A percentile compares a stretch with the other conserved stretches of the same genome.
These are phyloP conservation scores for Drosophila limbata DNA, from an alignment of 2,888 invertebrate species.

Conservation along the genomic window DNA sequence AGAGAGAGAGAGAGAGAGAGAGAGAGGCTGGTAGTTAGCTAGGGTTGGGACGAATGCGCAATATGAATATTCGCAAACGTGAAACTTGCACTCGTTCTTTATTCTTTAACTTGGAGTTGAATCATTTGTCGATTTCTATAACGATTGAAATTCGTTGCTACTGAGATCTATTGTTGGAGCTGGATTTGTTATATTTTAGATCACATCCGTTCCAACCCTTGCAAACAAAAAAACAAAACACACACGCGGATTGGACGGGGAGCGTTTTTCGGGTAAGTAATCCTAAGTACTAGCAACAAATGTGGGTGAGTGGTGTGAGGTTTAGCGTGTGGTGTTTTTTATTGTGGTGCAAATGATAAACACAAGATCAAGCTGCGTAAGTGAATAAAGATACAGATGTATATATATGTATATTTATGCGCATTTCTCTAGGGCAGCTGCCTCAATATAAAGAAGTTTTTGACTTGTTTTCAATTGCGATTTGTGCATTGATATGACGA, in stretches of 20 bases:
- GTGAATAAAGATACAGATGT: slow-evolving; percentile 17
- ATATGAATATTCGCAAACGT: slow-evolving; percentile 37
- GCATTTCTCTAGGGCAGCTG: slow-evolving; percentile 21
- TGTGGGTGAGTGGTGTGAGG: slow-evolving; percentile 1
- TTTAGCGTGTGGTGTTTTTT: slow-evolving; percentile 31
- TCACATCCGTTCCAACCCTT: slow-evolving; percentile 56
- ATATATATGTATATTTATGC: background rate
- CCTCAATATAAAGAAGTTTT: slow-evolving; percentile 1
- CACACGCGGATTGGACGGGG: slow-evolving; percentile 26
- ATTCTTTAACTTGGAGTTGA: background rate
- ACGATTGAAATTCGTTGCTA: background rate
- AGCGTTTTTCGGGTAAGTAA: slow-evolving; percentile 7
- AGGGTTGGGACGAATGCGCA: slow-evolving; percentile 58
- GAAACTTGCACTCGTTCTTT: slow-evolving; percentile 20
- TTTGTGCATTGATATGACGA: slow-evolving; percentile 78
- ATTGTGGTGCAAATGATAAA: slow-evolving; percentile 59
- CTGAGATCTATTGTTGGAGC: slow-evolving; percentile 6
- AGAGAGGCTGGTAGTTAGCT: slow-evolving; percentile 27
- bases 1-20: slow-evolving; percentile 16
- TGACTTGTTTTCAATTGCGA: slow-evolving; percentile 1
- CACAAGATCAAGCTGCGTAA: slow-evolving; percentile 60
- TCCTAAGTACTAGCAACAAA: slow-evolving; percentile 19
- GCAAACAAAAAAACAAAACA: slow-evolving; percentile 13
- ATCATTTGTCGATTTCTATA: slow-evolving; percentile 1
- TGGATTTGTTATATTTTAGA: slow-evolving; percentile 27